A percentile compares a stretch with the other conserved stretches of the same genome.
Conservation (phyloP, 2,888 invertebrate genomes). For the Drosophila seclusa region DNA sequence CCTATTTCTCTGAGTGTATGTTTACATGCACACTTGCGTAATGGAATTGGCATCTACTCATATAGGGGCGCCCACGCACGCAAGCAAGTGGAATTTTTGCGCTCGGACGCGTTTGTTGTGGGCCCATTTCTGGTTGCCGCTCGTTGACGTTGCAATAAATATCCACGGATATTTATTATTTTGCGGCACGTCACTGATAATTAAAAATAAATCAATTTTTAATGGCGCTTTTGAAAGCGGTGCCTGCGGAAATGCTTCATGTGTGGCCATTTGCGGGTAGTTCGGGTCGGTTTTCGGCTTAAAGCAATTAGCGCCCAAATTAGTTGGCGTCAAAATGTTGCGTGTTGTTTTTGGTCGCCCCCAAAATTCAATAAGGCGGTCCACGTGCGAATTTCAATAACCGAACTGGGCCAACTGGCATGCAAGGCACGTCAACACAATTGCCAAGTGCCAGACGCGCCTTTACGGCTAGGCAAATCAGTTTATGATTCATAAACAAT, state of each 20-base stretch:
- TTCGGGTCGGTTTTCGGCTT: conserved; percentile 37
- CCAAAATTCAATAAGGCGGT: conserved; percentile 57
- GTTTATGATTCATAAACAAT: conserved; percentile 78
- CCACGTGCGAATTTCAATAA: conserved; percentile 51
- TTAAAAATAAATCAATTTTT: conserved; percentile 83
- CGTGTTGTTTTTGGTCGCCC: conserved; percentile 47
- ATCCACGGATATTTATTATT: conserved; percentile 81
- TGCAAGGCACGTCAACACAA: conserved; percentile 68
- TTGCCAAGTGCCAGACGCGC: conserved; percentile 58
- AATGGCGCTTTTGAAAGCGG: conserved; percentile 58
- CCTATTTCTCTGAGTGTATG: background rate
- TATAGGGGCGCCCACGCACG: conserved; percentile 46
- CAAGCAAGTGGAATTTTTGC: conserved; percentile 28
- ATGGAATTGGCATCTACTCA: conserved; percentile 6
- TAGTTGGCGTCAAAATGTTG: conserved; percentile 64
- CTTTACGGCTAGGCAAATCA: conserved; percentile 68
- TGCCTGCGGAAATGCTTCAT: conserved; percentile 18
- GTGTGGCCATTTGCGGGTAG: conserved; percentile 18
- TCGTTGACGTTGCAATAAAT: conserved; percentile 79
- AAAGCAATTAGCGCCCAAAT: conserved; percentile 70
- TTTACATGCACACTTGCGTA: background rate
- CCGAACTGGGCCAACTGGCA: conserved; percentile 30
- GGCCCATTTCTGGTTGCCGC: conserved; percentile 60
- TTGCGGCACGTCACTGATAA: conserved; percentile 82
- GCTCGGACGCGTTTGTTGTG: conserved; percentile 46